Evolutionary conservation across 1,140 invertebrate species (phyloP).

Genomic region (Pygmarrhopalites habei): DNA sequence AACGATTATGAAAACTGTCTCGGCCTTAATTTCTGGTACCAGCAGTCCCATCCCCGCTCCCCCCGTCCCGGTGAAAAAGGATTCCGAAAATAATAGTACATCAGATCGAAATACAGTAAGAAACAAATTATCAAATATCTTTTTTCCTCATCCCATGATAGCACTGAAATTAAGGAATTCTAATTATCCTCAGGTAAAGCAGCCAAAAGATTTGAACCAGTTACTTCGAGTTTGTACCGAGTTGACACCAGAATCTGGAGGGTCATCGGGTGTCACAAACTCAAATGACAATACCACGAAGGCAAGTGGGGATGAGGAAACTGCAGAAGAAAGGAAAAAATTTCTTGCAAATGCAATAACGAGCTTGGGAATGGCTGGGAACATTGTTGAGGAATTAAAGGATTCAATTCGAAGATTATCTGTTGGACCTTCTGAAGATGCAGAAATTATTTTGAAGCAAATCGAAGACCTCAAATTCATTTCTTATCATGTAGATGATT

Average conservation of each 20-base stretch:
- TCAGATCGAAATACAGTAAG: too few relatives aligned
- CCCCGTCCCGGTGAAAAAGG: too few relatives aligned
- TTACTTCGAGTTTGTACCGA: neutral
- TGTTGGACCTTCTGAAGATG: neutral
- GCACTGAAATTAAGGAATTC: too few relatives aligned
- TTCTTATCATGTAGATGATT: constrained; percentile 12
- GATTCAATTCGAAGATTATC: neutral
- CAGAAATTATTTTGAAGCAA: neutral
- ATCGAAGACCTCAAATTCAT: constrained; percentile 4
- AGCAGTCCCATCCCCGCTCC: constrained; percentile 1
- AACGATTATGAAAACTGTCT: constrained; percentile 5
- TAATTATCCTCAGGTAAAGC: neutral
- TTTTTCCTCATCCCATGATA: too few relatives aligned
- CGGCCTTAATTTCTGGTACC: neutral
- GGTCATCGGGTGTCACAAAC: neutral
- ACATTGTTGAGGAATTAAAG: neutral
- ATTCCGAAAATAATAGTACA: too few relatives aligned
- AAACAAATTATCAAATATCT: too few relatives aligned
- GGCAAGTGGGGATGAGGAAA: neutral
- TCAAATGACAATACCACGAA: neutral
- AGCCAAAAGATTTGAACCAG: neutral
- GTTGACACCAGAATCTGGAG: neutral
- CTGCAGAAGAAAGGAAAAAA: neutral
- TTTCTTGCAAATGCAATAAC: neutral
- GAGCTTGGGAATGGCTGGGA: neutral